Base-by-base conservation (phyloP, 2,113 vertebrate genomes). In the Centropristis striata region DNA sequence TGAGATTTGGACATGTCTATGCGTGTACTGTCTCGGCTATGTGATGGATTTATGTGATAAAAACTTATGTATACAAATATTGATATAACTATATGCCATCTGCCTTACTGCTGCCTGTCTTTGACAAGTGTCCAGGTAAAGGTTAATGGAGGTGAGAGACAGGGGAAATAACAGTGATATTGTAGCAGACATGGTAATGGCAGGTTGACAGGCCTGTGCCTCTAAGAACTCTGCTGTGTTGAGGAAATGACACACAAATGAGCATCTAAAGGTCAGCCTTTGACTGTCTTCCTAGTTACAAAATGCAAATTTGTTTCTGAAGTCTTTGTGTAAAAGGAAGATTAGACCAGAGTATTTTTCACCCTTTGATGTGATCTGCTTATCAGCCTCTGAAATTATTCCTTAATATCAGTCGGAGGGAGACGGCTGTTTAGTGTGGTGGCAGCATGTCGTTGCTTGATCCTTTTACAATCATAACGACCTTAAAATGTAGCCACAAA, bases 181-280 rank as follows among this genome's bases (percentile, higher is more conserved):
- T 61, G 77, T 12, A 42, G 81, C 67, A 70, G 83, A 87, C 80
- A 39, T 11, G 58, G 59, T 47, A 81, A 73, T 81, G 83, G 75
- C 87, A 87, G 87, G 53, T 75, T 92, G 91, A 92, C 91, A 89
- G 82, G 78, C 37, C 71, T 16, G 68, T 41, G 46, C 71, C 42
- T 82, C 27, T 42, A 57, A 75, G 53, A 75, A 82, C 72, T 37
- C 75, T 2, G 67, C 49, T 25, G 36, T 14, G 51, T 46, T 46
- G 77, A 78, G 68, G 64, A 86, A 84, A 87, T 82, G 79, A 83
- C 75, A 84, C 73, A 82, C 81, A 90, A 91, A 90, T 80, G 71
- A 86, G 72, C 73, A 42, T 51, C 71, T 75, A 93, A 94, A 94
- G 92, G 93, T 93, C 92, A 93, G 70, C 80, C 83, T 92, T 88